Evolutionary conservation across 2,797 vertebrate genomes (phyloP).

Genomic region (Setipinna tenuifilis): DNA sequence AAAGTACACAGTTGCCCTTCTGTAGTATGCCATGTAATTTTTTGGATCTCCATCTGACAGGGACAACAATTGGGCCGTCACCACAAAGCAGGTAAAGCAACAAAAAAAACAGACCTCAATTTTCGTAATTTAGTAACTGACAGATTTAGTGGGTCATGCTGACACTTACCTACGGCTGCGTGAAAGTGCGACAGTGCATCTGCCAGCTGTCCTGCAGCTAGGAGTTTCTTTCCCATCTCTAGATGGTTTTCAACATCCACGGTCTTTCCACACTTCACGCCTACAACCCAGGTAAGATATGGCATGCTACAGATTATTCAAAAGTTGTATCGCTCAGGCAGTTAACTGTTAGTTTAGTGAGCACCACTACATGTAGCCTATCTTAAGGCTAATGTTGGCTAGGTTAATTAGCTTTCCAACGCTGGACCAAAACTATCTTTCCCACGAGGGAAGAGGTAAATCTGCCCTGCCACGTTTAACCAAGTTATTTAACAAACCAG

Average conservation of each 20-base stretch:
- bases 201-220: slow-evolving; percentile 95
- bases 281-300: slow-evolving; percentile 62
- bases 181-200: slow-evolving; percentile 97
- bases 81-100: too few species aligned
- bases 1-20: slow-evolving; percentile 94
- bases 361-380: background rate
- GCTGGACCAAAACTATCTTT: background rate
- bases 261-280: slow-evolving; percentile 88
- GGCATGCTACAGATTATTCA: background rate
- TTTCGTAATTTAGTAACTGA: background rate
- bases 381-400: background rate
- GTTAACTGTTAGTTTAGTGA: background rate
- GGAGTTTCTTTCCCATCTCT: slow-evolving; percentile 97
- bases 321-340: background rate
- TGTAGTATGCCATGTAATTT: slow-evolving; percentile 95
- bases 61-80: background rate
- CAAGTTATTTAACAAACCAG: background rate
- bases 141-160: background rate
- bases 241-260: slow-evolving; percentile 92
- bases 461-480: background rate
- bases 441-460: background rate
- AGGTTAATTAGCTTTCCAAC: background rate
- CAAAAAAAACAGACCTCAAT: background rate
- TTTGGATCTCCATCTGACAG: slow-evolving; percentile 89
- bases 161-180: slow-evolving; percentile 88